phyloP scores from a whole-genome alignment of 1,140 invertebrate genomes.

The Idris sp. region DNA sequence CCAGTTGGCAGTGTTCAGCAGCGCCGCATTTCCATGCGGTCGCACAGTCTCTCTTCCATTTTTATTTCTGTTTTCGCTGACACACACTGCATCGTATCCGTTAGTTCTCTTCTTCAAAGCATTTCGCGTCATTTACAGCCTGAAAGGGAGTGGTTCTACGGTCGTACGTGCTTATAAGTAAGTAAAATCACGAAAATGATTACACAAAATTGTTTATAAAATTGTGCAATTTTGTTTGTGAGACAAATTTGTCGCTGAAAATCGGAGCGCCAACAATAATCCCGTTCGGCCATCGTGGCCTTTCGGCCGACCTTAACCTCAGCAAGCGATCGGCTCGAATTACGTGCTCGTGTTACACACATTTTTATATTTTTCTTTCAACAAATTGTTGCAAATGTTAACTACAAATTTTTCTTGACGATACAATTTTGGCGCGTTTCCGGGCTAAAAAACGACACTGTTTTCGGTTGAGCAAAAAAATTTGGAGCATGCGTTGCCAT shows the following conservation, averaged over 20 bases:
- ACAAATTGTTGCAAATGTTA: no score
- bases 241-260: no score
- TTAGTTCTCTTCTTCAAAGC: constrained; percentile 69
- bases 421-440: no score
- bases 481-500: constrained; percentile 3
- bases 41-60: constrained; percentile 55
- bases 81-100: constrained; percentile 65
- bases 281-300: constrained; percentile 70
- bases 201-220: no score
- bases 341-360: no score
- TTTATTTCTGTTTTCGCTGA: constrained; percentile 67
- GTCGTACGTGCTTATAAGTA: constrained; percentile 72
- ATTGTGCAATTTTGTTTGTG: no score
- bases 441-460: not conserved
- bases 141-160: constrained; percentile 70
- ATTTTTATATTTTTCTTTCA: no score
- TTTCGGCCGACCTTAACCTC: constrained; percentile 70
- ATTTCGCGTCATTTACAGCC: constrained; percentile 63
- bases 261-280: constrained; percentile 18
- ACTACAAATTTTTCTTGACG: no score
- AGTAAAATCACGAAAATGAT: no score
- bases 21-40: constrained; percentile 34
- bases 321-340: no score
- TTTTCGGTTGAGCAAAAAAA: no score
- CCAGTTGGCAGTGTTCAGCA: constrained; percentile 32